Conservation (phyloP, 2,113 vertebrate species). For the Pangasianodon gigas region DNA sequence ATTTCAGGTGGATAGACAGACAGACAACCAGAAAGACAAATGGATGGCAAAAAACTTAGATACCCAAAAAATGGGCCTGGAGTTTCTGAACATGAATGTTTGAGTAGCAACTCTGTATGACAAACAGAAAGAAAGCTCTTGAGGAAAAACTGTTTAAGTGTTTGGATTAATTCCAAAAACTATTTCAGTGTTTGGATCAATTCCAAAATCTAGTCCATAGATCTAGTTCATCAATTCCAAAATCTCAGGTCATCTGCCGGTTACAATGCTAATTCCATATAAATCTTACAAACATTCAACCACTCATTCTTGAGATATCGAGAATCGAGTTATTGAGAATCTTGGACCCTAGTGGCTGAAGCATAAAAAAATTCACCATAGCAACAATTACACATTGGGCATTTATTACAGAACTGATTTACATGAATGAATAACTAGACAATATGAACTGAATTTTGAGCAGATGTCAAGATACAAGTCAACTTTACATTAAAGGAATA, state of each 20-base stretch:
- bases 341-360: too few species aligned
- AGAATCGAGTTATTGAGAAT: too few species aligned
- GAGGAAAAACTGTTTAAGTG: background rate
- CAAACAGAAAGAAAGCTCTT: background rate
- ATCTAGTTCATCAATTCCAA: background rate
- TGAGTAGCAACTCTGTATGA: background rate
- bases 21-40: background rate
- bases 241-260: background rate
- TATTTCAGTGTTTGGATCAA: background rate
- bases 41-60: background rate
- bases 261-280: background rate
- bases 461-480: background rate
- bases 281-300: background rate
- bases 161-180: background rate
- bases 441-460: background rate
- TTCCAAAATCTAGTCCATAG: background rate
- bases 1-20: background rate
- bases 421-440: background rate
- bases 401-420: background rate
- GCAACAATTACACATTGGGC: too few species aligned
- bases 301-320: too few species aligned
- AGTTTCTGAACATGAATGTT: background rate
- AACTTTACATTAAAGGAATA: background rate
- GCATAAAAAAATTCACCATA: background rate
- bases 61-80: background rate